A percentile compares a stretch with the other conserved stretches of the same genome.
phyloP scores from a whole-genome alignment of 2,113 vertebrate genomes.

The Pteruthius melanotis region DNA sequence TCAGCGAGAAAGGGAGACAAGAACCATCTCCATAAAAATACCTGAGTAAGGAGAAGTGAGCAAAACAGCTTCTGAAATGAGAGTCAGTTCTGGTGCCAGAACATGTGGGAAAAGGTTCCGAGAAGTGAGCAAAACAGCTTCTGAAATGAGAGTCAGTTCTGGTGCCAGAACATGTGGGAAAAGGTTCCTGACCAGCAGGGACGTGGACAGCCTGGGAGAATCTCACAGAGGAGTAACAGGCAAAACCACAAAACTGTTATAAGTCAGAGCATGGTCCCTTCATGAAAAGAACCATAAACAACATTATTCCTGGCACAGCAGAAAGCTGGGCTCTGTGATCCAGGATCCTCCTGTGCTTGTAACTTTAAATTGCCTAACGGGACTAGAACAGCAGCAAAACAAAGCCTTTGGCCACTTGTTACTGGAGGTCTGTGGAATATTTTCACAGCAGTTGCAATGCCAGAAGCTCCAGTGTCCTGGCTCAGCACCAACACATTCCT shows the following conservation, averaged over 20 bases:
- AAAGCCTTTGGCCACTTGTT: slow-evolving; percentile 19
- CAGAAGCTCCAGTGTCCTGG: slow-evolving; percentile 61
- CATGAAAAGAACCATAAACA: not conserved
- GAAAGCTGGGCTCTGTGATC: not conserved
- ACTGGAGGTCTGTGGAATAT: slow-evolving; percentile 22
- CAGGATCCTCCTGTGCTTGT: not conserved
- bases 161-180: not conserved
- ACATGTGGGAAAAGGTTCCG: not conserved
- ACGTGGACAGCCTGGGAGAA: not conserved
- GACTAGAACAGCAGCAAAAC: slow-evolving; percentile 30
- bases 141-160: not conserved
- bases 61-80: not conserved
- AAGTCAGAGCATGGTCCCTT: not conserved
- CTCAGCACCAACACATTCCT: slow-evolving; percentile 39
- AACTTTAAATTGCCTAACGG: not conserved
- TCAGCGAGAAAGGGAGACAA: not conserved
- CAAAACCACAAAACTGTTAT: not conserved
- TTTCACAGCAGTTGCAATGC: not conserved
- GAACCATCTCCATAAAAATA: not conserved
- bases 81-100: not conserved
- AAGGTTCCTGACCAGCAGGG: not conserved
- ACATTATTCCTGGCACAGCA: not conserved
- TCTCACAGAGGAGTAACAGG: not conserved
- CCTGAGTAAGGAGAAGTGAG: not conserved
- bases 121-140: not conserved